Conservation (phyloP, 1,140 invertebrate genomes). For the Conopomorpha cramerella region DNA sequence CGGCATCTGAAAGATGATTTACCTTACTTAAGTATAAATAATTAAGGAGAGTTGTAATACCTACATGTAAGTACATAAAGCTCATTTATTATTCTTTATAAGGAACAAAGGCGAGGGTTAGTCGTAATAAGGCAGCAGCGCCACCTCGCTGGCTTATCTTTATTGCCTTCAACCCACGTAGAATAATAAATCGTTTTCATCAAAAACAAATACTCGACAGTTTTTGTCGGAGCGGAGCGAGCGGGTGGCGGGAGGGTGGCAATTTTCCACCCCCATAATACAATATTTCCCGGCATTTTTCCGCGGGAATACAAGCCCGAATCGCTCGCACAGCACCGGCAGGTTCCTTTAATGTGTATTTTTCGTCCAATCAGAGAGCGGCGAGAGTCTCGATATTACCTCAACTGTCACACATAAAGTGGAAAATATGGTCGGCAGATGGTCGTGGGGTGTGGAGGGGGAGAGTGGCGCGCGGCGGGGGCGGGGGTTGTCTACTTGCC, state of each 20-base stretch:
- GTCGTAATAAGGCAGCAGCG: constrained; percentile 59
- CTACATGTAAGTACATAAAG: constrained; percentile 51
- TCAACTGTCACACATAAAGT: constrained; percentile 65
- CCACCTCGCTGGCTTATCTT: constrained; percentile 60
- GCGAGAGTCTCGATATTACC: constrained; percentile 62
- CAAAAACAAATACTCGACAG: constrained; percentile 61
- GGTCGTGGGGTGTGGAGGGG: constrained; percentile 20
- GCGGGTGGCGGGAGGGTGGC: constrained; percentile 49
- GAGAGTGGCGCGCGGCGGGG: constrained; percentile 12
- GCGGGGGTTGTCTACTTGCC: constrained; percentile 22
- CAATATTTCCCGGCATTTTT: constrained; percentile 60
- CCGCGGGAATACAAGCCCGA: constrained; percentile 57
- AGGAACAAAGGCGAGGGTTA: constrained; percentile 61
- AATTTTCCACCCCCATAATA: constrained; percentile 60
- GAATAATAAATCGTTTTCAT: constrained; percentile 62
- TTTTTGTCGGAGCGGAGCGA: constrained; percentile 58
- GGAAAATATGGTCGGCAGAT: constrained; percentile 63
- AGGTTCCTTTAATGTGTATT: constrained; percentile 62
- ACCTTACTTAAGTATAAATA: too few relatives aligned
- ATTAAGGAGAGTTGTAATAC: constrained; percentile 54
- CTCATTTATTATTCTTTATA: constrained; percentile 62
- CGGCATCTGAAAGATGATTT: too few relatives aligned
- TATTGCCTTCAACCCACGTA: constrained; percentile 61
- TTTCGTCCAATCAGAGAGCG: constrained; percentile 62
- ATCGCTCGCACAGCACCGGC: constrained; percentile 52